Base-by-base conservation (phyloP, 2,113 vertebrate genomes). In the Eira barbara region DNA sequence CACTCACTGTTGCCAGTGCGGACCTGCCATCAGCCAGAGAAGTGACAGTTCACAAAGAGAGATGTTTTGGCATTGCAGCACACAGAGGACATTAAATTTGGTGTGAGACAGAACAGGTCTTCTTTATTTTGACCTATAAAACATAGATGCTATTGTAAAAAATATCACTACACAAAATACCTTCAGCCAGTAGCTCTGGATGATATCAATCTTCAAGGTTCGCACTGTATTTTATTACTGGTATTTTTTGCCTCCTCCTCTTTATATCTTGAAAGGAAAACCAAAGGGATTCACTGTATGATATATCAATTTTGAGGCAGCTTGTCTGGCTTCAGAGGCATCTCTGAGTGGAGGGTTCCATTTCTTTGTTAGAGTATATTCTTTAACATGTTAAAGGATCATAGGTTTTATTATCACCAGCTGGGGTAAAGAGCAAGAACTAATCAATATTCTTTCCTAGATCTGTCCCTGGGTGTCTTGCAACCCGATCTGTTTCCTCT, bases 91-190 rank as follows among this genome's bases (percentile, higher is more conserved):
- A 91, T 94, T 93, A 82, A 73, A 86, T 95, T 67, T 36, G 52
- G n/a, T 65, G 27, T 74, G 57, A 93, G 23, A 14, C 59, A 96
- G 49, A 97, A 23, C 4, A 52, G 79, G 2, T 20, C 34, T 49
- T 94, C 86, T 95, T 97, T 91, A 49, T 95, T 97, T 88, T 57
- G 97, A 45, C 55, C 63, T 96, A 23, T 57, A 83, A 91, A 79
- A 39, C 36, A 49, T 73, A 95, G n/a, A 96, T 57, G 47, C 57
- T 95, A n/a, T 65, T 89, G n/a, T 95, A 90, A 83, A 92, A 92
- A 89, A 36, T 47, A 96, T n/a, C 20, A 25, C 52, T 74, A 12
- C 59, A 57, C 55, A 63, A 74, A 95, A 29, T 79, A 47, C 95
- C 82, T 92, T 84, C 11, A 95, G 85, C 29, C 59, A 21, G 59